Conservation (phyloP, 2,888 invertebrate genomes). For the Platycnemis pennipes region DNA sequence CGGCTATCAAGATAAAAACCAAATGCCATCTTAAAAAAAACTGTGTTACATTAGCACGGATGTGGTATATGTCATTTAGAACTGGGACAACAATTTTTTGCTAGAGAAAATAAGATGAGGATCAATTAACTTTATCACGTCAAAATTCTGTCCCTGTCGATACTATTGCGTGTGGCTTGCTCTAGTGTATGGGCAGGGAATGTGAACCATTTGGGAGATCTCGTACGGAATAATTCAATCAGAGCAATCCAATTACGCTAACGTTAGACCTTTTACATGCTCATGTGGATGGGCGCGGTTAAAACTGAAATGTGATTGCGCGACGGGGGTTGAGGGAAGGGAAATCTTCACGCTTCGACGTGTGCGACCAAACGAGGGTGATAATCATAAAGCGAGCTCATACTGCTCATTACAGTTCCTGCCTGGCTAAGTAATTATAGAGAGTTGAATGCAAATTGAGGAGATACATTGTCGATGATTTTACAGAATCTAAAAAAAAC, state of each 20-base stretch:
- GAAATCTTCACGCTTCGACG: neutral
- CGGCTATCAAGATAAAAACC: too few species aligned
- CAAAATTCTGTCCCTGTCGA: neutral
- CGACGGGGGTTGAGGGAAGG: too few species aligned
- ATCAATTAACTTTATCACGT: neutral
- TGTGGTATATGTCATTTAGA: too few species aligned
- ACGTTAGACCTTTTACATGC: neutral
- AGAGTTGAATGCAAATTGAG: too few species aligned
- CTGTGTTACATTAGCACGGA: too few species aligned
- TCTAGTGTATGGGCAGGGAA: neutral
- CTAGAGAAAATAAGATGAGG: neutral
- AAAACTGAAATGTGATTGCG: conserved; percentile 3
- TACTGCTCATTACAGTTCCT: neutral
- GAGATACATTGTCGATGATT: too few species aligned
- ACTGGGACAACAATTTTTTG: neutral
- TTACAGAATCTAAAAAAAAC: too few species aligned
- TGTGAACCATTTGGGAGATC: neutral
- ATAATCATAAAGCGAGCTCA: neutral
- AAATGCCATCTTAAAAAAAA: too few species aligned
- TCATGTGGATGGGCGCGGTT: neutral
- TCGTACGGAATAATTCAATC: neutral
- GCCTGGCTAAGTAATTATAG: too few species aligned
- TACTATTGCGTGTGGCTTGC: neutral
- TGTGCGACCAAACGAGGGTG: neutral
- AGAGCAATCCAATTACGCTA: neutral